Conservation (phyloP, 2,113 vertebrate genomes). For the Antigone vipio region DNA sequence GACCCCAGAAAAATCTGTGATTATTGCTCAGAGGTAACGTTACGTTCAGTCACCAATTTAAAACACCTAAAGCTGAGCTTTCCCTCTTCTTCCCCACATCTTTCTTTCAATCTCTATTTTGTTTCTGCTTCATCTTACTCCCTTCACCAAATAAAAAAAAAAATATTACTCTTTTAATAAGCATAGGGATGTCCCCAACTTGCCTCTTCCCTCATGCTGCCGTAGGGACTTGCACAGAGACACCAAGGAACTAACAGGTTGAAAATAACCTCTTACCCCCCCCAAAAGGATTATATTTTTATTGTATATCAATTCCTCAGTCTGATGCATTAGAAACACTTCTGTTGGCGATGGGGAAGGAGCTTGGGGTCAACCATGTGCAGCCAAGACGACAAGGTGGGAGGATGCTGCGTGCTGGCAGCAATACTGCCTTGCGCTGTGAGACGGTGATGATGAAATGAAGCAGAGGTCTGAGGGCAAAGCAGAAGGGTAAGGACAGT, state of each 20-base stretch:
- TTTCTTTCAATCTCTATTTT: neutral
- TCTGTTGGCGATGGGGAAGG: neutral
- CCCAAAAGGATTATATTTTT: neutral
- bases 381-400: neutral
- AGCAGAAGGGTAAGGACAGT: neutral
- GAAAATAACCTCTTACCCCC: neutral
- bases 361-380: accelerated
- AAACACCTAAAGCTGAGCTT: neutral
- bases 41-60: neutral
- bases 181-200: neutral
- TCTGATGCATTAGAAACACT: neutral
- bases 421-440: neutral
- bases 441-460: neutral
- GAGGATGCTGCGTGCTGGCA: neutral
- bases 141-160: neutral
- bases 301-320: neutral
- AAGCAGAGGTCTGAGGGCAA: neutral
- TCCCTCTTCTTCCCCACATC: neutral
- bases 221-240: accelerated
- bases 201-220: neutral
- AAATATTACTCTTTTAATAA: neutral
- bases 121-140: neutral
- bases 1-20: neutral
- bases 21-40: neutral
- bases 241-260: neutral